These are phyloP conservation scores for Apodemus agrarius DNA, from an alignment of 2,797 vertebrate species.

Conservation along the genomic window DNA sequence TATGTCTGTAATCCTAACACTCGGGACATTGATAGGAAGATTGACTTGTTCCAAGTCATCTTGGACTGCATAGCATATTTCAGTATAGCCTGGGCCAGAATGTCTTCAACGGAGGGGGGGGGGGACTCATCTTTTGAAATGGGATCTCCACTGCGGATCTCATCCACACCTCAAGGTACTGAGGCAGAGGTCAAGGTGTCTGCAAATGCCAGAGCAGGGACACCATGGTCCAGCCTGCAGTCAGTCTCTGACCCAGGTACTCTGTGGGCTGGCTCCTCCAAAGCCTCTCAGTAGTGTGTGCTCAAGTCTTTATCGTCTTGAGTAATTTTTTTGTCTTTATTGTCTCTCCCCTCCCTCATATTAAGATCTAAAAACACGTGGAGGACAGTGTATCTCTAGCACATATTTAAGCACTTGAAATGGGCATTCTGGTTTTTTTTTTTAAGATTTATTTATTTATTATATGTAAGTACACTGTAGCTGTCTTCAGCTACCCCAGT, in stretches of 20 bases:
- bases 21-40: not conserved
- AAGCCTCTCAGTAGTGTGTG: not conserved
- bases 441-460: too few species aligned
- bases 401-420: not conserved
- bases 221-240: not conserved
- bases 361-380: not conserved
- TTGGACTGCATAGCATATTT: not conserved
- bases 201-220: not conserved
- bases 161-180: not conserved
- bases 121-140: not conserved
- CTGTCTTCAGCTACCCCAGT: too few species aligned
- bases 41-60: not conserved
- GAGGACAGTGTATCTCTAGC: not conserved
- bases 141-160: not conserved
- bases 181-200: not conserved
- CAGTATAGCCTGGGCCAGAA: not conserved
- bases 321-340: not conserved
- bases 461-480: too few species aligned
- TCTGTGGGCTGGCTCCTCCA: rapidly evolving
- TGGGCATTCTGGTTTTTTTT: not conserved
- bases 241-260: rapidly evolving
- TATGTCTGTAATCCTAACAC: not conserved
- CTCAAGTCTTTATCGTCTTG: not conserved
- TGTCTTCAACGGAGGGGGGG: not conserved
- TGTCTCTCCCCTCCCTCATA: not conserved